Base-by-base conservation (phyloP, 2,797 vertebrate genomes). In the Hyperoplus lanceolatus region DNA sequence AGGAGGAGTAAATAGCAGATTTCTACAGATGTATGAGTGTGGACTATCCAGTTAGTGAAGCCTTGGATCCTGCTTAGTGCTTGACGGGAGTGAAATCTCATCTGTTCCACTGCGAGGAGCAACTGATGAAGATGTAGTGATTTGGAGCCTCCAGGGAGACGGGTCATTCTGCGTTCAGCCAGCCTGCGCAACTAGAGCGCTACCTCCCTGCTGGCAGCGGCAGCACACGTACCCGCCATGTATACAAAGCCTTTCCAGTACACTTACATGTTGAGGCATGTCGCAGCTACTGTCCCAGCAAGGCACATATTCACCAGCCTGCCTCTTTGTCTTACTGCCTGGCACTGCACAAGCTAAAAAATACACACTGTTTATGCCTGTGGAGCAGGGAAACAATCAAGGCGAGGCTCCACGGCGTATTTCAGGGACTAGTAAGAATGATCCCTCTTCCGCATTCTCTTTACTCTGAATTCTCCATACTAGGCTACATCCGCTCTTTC, bases 51-150 rank as follows among this genome's bases (percentile, higher is more conserved):
- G 85, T 89, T 86, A 87, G 85, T 58, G 72, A 80, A 87, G 86
- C 88, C 90, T 81, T 81, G 85, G 80, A 87, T 84, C 83, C 77
- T 85, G 75, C 82, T 78, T 75, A 63, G 79, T 66, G 77, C 80
- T 89, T 79, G 87, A 91, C 77, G 87, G 80, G 82, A 93, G 78
- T 87, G 89, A 92, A 92, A 92, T 91, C 90, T 92, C 92, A 92
- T 95, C 88, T 91, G 86, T 93, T 93, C 93, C 89, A 88, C 89
- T 90, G 90, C 50, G 82, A 89, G 71, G 81, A 91, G 89, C 90
- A 79, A 90, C 93, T 93, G 94, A 95, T 95, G 90, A 95, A 94
- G 94, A 95, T 93, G 91, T 91, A 94, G 93, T 92, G 93, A 94
- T 95, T 82, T 87, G 79, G 78, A 89, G 90, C 94, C 94, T 91